phyloP scores from a whole-genome alignment of 2,888 invertebrate genomes.

The Leistus spinibarbis region DNA sequence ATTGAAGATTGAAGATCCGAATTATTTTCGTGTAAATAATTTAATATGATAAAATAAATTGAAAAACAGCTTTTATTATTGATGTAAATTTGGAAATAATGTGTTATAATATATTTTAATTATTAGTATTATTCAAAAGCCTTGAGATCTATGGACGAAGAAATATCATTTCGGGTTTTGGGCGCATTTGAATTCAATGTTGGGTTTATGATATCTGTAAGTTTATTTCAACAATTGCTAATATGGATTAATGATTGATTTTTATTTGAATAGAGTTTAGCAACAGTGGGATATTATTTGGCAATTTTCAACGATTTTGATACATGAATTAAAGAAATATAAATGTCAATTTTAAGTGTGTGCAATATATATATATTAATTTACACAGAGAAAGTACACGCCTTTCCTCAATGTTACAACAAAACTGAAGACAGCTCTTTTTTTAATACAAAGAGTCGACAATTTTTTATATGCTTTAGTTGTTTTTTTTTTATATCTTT shows the following conservation, averaged over 20 bases:
- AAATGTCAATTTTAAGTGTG: no score
- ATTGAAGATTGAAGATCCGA: not conserved
- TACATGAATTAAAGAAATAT: no score
- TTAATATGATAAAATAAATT: not conserved
- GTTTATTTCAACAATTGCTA: not conserved
- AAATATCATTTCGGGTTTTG: not conserved
- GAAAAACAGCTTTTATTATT: no score
- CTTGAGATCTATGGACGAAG: not conserved
- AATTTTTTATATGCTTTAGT: no score
- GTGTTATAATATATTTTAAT: not conserved
- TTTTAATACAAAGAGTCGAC: no score
- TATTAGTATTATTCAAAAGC: not conserved
- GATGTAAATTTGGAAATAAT: no score
- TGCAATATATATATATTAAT: no score
- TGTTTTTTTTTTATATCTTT: no score
- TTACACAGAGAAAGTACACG: not conserved
- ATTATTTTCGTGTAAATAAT: not conserved
- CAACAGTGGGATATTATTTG: not conserved
- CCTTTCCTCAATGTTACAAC: not conserved
- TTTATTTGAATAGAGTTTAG: not conserved
- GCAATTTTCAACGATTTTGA: not conserved
- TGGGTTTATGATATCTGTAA: not conserved
- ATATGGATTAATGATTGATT: not conserved
- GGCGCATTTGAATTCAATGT: not conserved
- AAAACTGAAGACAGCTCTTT: no score